phyloP scores from a whole-genome alignment of 1,140 invertebrate species.

The Antheraea mylitta region DNA sequence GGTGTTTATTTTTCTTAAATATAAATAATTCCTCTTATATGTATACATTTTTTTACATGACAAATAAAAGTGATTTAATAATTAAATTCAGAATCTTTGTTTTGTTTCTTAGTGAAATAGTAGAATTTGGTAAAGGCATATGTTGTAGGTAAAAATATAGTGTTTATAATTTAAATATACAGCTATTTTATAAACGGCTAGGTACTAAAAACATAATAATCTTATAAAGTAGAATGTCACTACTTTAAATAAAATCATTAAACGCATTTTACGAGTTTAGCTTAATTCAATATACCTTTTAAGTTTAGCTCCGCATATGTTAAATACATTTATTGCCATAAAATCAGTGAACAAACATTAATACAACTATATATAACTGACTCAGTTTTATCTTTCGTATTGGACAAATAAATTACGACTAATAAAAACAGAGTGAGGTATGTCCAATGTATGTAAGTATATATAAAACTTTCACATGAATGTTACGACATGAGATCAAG shows the following conservation, averaged over 20 bases:
- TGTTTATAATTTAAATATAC: too few relatives aligned
- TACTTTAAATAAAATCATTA: conserved; percentile 2
- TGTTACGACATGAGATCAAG: background rate
- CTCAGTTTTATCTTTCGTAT: background rate
- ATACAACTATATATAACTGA: background rate
- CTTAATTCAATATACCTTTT: background rate
- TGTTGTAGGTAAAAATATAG: too few relatives aligned
- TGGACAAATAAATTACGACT: background rate
- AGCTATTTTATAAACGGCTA: too few relatives aligned
- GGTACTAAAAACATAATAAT: too few relatives aligned
- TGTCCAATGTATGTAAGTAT: background rate
- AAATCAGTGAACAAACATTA: background rate
- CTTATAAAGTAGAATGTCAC: background rate
- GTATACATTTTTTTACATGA: too few relatives aligned
- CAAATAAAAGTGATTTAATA: too few relatives aligned
- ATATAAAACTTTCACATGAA: background rate
- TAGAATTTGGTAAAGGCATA: too few relatives aligned
- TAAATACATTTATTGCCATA: background rate
- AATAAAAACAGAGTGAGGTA: background rate
- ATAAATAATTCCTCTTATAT: too few relatives aligned
- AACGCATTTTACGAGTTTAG: background rate
- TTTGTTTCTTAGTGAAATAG: too few relatives aligned
- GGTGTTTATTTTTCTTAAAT: too few relatives aligned
- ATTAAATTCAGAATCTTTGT: too few relatives aligned
- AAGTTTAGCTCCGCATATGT: background rate